These are phyloP conservation scores for Lasioglossum calceatum DNA, from an alignment of 2,888 invertebrate species.

Conservation along the genomic window DNA sequence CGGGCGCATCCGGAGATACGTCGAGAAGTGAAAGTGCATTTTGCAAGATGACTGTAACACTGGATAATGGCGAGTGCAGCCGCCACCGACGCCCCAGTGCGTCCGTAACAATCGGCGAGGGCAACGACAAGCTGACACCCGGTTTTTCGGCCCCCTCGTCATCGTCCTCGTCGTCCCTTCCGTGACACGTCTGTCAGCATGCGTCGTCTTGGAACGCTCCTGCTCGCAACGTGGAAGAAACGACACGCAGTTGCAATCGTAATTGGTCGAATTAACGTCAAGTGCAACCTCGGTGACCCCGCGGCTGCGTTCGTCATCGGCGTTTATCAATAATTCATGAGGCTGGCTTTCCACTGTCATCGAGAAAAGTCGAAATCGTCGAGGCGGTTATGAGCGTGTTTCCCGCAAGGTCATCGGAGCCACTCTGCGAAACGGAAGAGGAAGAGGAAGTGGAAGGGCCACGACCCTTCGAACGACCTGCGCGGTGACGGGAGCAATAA, in stretches of 20 bases:
- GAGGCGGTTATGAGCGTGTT: conserved; percentile 54
- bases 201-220: conserved; percentile 1
- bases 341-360: conserved; percentile 35
- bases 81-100: conserved; percentile 58
- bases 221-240: conserved; percentile 3
- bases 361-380: conserved; percentile 31
- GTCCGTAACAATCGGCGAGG: conserved; percentile 55
- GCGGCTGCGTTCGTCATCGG: conserved; percentile 42
- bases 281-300: conserved; percentile 38
- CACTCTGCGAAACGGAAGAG: conserved; percentile 42
- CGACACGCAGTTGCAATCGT: conserved; percentile 30
- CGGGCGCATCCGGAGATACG: conserved; percentile 69
- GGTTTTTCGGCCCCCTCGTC: not conserved
- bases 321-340: conserved; percentile 60
- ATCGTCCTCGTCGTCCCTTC: not conserved
- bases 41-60: conserved; percentile 71
- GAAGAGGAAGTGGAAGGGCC: conserved; percentile 40
- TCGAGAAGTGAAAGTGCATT: conserved; percentile 72
- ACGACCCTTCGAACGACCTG: conserved; percentile 38
- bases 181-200: conserved; percentile 25
- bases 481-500: conserved; percentile 6
- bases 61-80: conserved; percentile 62
- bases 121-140: conserved; percentile 20
- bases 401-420: conserved; percentile 49
- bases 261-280: conserved; percentile 45